A percentile compares a stretch with the other conserved stretches of the same genome.
phyloP scores from a whole-genome alignment of 2,113 vertebrate genomes.

The Microcebus tavaratra region DNA sequence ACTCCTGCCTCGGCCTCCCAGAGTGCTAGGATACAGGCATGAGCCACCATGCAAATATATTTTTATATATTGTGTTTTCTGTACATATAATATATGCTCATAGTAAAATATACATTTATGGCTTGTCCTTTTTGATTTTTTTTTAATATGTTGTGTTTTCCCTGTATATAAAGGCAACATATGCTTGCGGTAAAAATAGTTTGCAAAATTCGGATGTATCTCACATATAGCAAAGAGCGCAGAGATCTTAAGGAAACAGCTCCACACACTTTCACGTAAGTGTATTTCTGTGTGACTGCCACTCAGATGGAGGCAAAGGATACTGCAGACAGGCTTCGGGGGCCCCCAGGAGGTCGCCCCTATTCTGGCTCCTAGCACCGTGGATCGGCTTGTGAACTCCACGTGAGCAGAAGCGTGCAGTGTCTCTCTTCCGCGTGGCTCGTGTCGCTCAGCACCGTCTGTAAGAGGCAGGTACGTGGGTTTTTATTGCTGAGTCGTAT shows the following conservation, averaged over 20 bases:
- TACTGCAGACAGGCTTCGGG: accelerated
- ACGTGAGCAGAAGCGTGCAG: accelerated
- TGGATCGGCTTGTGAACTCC: neutral
- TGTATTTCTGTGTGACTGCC: too few relatives aligned
- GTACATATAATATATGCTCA: neutral
- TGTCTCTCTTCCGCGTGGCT: neutral
- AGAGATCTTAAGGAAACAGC: neutral
- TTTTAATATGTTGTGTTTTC: neutral
- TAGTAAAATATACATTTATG: neutral
- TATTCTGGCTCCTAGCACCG: neutral
- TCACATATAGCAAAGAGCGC: neutral
- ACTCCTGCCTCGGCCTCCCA: too few relatives aligned
- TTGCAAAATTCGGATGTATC: neutral
- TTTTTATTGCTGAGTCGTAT: too few relatives aligned
- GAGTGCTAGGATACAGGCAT: too few relatives aligned
- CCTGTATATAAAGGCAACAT: neutral
- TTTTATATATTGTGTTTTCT: neutral
- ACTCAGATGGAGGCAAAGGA: neutral
- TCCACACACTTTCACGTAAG: neutral
- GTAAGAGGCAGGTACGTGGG: neutral
- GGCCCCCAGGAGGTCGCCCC: neutral
- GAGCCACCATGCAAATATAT: too few relatives aligned
- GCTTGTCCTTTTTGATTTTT: neutral
- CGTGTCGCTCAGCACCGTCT: neutral
- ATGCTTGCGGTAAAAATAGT: neutral